Base-by-base conservation (phyloP, 2,797 vertebrate genomes). In the Nothura maculosa region DNA sequence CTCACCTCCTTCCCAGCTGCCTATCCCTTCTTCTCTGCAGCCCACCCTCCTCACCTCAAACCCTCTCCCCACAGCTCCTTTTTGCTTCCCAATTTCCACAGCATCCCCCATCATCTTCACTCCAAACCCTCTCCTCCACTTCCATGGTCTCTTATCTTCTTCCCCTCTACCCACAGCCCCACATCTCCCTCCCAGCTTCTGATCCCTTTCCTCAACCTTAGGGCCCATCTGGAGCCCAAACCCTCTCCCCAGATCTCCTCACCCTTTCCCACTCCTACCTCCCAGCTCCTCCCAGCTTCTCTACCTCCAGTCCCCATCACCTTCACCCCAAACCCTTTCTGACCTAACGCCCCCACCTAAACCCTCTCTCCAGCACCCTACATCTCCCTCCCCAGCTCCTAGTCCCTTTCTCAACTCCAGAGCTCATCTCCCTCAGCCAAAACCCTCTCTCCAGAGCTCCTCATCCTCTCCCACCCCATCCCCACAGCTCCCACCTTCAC, bases 111-210 rank as follows among this genome's bases (percentile, higher is more conserved):
- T 47, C 10, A 12, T 8, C 10, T 38, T 24, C 28, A 55, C 9
- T 19, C 7, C 25, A n/a, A 25, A 7, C 32, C 16, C 16, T 69
- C n/a, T 12, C 25, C 19, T 6, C 60, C 22, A 5, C 10, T 57
- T 43, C n/a, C 28, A 7, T 9, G 1, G 9, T 17, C 38, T 12
- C 28, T 12, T 8, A 6, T 2, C 30, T 21, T 10, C 9, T 7
- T 24, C 52, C 7, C 19, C 8, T 17, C 9, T 38, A 12, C 32
- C 9, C 45, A 25, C 9, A 24, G 21, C 13, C 48, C 36, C 9
- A 42, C 14, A 43, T 43, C 42, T 43, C 42, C 42, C 42, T 43
- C 42, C 16, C 16, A 43, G 42, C 42, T 43, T 15, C 20, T 10
- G 40, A 64, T 30, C 54, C 54, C 54, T 30, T 15, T 15, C 19